These are phyloP conservation scores for Benthosema pterotum DNA, from an alignment of 2,797 vertebrate species.

Conservation along the genomic window DNA sequence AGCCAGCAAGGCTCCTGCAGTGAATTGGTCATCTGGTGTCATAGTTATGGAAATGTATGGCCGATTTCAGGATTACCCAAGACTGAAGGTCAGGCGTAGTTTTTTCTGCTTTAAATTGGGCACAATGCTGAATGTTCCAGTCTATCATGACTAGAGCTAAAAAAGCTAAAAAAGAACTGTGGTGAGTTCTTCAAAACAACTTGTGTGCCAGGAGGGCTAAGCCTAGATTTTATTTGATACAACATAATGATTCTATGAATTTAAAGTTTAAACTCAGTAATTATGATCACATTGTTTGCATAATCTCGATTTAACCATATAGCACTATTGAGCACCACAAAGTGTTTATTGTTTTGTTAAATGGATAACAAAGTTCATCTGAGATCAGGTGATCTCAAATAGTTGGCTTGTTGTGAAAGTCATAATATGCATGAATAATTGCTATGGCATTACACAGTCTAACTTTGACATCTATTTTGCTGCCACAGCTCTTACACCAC, in stretches of 20 bases:
- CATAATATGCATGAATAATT: constrained; percentile 21
- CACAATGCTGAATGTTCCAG: too few species aligned
- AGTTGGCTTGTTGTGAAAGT: constrained; percentile 32
- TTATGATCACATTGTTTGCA: constrained; percentile 20
- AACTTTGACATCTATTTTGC: neutral
- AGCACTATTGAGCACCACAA: constrained; percentile 50
- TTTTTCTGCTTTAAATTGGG: constrained; percentile 43
- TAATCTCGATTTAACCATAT: constrained; percentile 41
- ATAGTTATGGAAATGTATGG: constrained; percentile 79
- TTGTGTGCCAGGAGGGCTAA: neutral
- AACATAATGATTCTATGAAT: constrained; percentile 8
- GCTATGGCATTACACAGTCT: neutral
- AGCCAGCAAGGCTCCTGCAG: constrained; percentile 54
- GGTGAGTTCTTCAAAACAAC: constrained; percentile 14
- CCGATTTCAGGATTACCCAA: constrained; percentile 51
- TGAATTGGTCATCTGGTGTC: constrained; percentile 73
- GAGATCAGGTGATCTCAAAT: constrained; percentile 52
- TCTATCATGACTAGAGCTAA: constrained; percentile 23
- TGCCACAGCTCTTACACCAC: neutral
- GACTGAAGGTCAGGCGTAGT: constrained; percentile 57
- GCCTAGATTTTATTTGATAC: constrained; percentile 5
- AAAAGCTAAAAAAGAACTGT: constrained; percentile 3
- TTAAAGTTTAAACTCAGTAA: constrained; percentile 11
- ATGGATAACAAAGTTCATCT: constrained; percentile 36
- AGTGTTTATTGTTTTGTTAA: constrained; percentile 57